A percentile compares a stretch with the other conserved stretches of the same genome.
These are phyloP conservation scores for Nothocercus nigrocapillus DNA, from an alignment of 2,113 vertebrate species.

Conservation along the genomic window DNA sequence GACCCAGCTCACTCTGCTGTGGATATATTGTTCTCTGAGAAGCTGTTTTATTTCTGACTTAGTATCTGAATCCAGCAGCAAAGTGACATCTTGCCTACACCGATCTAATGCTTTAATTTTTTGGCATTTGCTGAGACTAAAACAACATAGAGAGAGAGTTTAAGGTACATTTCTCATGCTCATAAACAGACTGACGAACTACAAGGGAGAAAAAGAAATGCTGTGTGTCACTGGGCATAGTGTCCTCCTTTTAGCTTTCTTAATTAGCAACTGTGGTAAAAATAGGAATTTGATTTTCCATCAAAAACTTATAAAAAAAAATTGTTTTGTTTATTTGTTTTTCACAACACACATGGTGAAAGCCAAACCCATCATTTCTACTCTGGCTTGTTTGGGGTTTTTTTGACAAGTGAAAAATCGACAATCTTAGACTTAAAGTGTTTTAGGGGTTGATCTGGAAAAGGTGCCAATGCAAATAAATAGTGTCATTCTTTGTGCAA, in stretches of 20 bases:
- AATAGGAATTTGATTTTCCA: slow-evolving; percentile 48
- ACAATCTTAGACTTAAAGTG: not conserved
- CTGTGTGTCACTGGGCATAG: not conserved
- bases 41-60: slow-evolving; percentile 32
- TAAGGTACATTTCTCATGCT: not conserved
- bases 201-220: not conserved
- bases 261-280: slow-evolving; percentile 17
- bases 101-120: not conserved
- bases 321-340: slow-evolving; percentile 50
- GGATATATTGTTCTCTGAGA: slow-evolving; percentile 18
- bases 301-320: slow-evolving; percentile 54
- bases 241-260: not conserved
- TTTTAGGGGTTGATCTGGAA: slow-evolving; percentile 39
- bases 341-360: slow-evolving; percentile 25
- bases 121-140: not conserved
- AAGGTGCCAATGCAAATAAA: slow-evolving; percentile 64
- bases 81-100: not conserved
- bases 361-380: slow-evolving; percentile 48
- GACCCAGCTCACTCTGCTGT: not conserved
- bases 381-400: slow-evolving; percentile 40
- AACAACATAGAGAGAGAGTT: not conserved
- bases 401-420: slow-evolving; percentile 57
- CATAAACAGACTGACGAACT: not conserved
- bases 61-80: not conserved
- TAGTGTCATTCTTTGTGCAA: not conserved